Base-by-base conservation (phyloP, 2,113 vertebrate genomes). In the Dipodomys ordii region DNA sequence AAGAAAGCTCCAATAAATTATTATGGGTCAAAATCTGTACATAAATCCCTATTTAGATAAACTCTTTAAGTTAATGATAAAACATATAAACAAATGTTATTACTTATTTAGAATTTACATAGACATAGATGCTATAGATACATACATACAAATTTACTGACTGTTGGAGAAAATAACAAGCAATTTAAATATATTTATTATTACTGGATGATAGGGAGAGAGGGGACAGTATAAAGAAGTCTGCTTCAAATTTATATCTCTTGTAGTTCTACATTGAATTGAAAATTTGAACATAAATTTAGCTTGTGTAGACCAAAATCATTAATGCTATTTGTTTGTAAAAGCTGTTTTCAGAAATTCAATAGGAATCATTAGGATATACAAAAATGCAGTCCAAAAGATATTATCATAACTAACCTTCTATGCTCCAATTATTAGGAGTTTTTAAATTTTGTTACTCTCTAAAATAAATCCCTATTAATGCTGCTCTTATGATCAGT, bases 11-110 rank as follows among this genome's bases (percentile, higher is more conserved):
- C 53, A 13, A 57, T 11, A 18, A 57, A 15, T 57, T 57, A 57
- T 57, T 57, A 13, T 57, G 53, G 16, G 53, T 74, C 69, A 79
- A 81, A 92, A 69, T 64, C n/a, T 13, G 49, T 8, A 44, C 15
- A 18, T 62, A 32, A 27, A 27, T 49, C 85, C 9, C 7, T 73
- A 15, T 18, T 46, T 68, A 18, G 18, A 46, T 60, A 79, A 35
- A 80, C n/a, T 72, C 44, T 32, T 35, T 9, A 81, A 32, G 25
- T 11, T 13, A 18, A 53, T 89, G 15, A 1, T 69, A 9, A 85
- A 81, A 15, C 35, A 80, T 68, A 30, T 32, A 92, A 93, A 69
- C n/a, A 87, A 80, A 92, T 68, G 30, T 15, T 46, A 46, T 83
- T 79, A 46, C 28, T 69, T 57, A 73, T 84, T 79, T 53, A 85